Base-by-base conservation (phyloP, 2,888 invertebrate species). In the Dusona sp. region DNA sequence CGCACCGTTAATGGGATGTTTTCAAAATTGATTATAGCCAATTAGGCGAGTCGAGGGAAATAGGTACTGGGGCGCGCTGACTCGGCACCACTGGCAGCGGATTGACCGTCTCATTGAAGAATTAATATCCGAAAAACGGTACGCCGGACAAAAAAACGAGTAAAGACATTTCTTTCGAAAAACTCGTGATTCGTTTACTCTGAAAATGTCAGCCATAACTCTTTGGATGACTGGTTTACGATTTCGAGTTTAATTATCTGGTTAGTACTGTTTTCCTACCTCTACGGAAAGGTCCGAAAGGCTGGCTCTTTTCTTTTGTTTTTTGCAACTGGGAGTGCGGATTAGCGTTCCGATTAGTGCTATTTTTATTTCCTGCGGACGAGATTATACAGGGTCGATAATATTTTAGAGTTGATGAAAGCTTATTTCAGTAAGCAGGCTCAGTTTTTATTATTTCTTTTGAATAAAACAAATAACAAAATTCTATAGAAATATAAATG, bases 211-310 rank as follows among this genome's bases (percentile, higher is more conserved):
- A 61, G 16, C 13, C 61, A 61, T 29, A 61, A 61, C 54, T 61
- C 16, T 61, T 22, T 11, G 11, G 6, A 16, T 4, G 48, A 1
- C 48, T 48, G 19, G 48, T 48, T 16, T 4, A 25, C 29, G 29
- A 16, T 16, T 25, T 57, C 1, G 6, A 29, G 13, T 16, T 13
- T 29, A 16, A 29, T 29, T 29, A 72, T 75, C 83, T 82, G 83
- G 79, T 96, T 67, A 79, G 77, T 72, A 70, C 65, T 79, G 25
- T 54, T 61, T 79, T 72, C 83, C 80, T 86, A 91, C 98, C 97
- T 94, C 96, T 96, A 11, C 97, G 97, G 91, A 97, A 97, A 7
- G 97, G 96, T 90, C 97, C 97, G 92, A 97, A 97, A 80, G 96
- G 95, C 72, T 96, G 95, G 73, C 95, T 95, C 83, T 95, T 94